Conservation (phyloP, 2,113 vertebrate genomes). For the Egretta garzetta region DNA sequence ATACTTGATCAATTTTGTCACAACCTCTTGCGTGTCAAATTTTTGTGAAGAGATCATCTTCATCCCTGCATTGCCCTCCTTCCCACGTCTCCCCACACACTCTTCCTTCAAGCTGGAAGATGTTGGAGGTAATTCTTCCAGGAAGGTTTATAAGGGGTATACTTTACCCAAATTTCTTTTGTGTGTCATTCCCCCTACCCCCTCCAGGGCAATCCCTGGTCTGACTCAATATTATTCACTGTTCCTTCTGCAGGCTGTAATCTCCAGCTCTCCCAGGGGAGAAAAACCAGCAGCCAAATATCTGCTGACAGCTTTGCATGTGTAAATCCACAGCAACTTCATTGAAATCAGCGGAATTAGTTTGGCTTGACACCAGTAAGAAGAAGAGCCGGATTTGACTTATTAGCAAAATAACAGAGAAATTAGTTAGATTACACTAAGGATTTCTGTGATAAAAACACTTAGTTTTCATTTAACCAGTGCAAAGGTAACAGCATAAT, state of each 20-base stretch:
- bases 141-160: neutral
- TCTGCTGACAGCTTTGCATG: neutral
- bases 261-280: neutral
- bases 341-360: slow-evolving; percentile 33
- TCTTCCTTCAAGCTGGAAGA: neutral
- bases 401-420: slow-evolving; percentile 43
- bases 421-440: slow-evolving; percentile 44
- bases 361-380: slow-evolving; percentile 41
- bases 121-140: neutral
- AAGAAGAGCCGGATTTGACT: slow-evolving; percentile 36
- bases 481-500: slow-evolving; percentile 22
- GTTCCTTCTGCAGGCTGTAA: neutral
- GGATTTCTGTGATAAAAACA: slow-evolving; percentile 54
- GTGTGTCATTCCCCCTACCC: neutral
- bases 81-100: neutral
- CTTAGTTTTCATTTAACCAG: slow-evolving; percentile 41
- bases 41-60: neutral
- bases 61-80: neutral
- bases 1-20: neutral
- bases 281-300: slow-evolving; percentile 5
- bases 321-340: slow-evolving; percentile 43
- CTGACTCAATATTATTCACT: neutral
- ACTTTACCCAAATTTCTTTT: neutral
- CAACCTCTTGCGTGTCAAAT: neutral
- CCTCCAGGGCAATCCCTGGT: neutral